Conservation (phyloP, 2,888 invertebrate genomes). For the Eudemis profundana region DNA sequence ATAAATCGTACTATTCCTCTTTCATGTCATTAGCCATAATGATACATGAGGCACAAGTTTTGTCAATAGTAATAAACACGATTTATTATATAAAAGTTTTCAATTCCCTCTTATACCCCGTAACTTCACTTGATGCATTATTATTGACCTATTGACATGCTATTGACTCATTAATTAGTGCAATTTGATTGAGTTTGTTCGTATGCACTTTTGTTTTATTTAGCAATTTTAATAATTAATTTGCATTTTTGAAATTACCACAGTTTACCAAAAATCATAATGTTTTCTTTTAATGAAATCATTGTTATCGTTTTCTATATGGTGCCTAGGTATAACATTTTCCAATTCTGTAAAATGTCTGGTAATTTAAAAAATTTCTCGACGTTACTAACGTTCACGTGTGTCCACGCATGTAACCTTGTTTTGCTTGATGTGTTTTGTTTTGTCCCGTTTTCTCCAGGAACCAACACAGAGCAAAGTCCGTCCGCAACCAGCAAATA, state of each 20-base stretch:
- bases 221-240: constrained; percentile 26
- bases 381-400: constrained; percentile 65
- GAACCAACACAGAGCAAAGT: constrained; percentile 81
- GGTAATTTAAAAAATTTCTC: constrained; percentile 50
- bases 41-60: not conserved
- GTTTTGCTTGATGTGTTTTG: constrained; percentile 74
- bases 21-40: too few species aligned
- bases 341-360: too few species aligned
- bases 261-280: not conserved
- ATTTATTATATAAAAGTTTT: constrained; percentile 27
- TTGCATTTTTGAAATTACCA: constrained; percentile 29
- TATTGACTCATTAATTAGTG: constrained; percentile 29
- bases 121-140: constrained; percentile 48
- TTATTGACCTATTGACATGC: constrained; percentile 41
- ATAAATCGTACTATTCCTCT: constrained; percentile 16
- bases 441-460: constrained; percentile 76
- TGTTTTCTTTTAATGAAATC: not conserved
- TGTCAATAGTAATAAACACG: constrained; percentile 1
- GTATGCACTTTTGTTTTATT: constrained; percentile 34
- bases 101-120: constrained; percentile 41
- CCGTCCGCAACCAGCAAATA: constrained; percentile 76
- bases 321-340: too few species aligned
- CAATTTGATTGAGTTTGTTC: constrained; percentile 19
- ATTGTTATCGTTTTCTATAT: not conserved
- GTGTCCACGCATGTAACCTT: constrained; percentile 79